Percentiles rank a stretch among this genome's conserved stretches.
Evolutionary conservation across 2,797 vertebrate genomes (phyloP).

Genomic region (Gymnoscopelus microlampas): DNA sequence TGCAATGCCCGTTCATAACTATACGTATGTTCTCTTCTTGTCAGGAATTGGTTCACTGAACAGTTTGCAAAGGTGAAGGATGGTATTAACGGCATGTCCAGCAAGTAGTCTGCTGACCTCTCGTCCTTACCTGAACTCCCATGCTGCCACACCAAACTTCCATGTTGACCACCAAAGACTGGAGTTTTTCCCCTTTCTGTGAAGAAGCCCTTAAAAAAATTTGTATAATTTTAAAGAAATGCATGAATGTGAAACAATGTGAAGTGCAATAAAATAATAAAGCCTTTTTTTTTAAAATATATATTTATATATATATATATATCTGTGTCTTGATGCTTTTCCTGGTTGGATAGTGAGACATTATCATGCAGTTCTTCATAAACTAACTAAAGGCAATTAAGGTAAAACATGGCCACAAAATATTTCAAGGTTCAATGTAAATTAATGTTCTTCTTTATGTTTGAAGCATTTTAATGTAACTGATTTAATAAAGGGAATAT

Average conservation of each 20-base stretch:
- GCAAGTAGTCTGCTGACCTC: neutral
- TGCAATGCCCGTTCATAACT: neutral
- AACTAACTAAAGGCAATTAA: too few species aligned
- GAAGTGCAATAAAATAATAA: constrained; percentile 30
- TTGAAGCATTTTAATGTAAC: too few species aligned
- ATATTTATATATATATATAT: neutral
- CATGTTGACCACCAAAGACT: too few species aligned
- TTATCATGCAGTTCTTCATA: too few species aligned
- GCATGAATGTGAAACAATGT: constrained; percentile 7
- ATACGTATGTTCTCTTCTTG: constrained; percentile 3
- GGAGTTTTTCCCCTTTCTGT: too few species aligned
- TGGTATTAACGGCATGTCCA: accelerated
- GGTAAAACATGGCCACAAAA: too few species aligned
- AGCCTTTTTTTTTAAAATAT: neutral
- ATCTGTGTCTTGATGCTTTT: constrained; percentile 4
- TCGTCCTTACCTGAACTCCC: neutral
- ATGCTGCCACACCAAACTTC: neutral
- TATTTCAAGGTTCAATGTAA: too few species aligned
- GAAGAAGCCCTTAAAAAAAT: too few species aligned
- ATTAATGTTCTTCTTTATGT: too few species aligned
- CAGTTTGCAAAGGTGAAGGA: neutral
- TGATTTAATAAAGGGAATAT: too few species aligned
- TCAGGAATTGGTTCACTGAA: constrained; percentile 59
- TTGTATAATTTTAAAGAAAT: constrained; percentile 1
- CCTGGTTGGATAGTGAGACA: too few species aligned